These are phyloP conservation scores for Danio choprae DNA, from an alignment of 2,797 vertebrate genomes.

Conservation along the genomic window DNA sequence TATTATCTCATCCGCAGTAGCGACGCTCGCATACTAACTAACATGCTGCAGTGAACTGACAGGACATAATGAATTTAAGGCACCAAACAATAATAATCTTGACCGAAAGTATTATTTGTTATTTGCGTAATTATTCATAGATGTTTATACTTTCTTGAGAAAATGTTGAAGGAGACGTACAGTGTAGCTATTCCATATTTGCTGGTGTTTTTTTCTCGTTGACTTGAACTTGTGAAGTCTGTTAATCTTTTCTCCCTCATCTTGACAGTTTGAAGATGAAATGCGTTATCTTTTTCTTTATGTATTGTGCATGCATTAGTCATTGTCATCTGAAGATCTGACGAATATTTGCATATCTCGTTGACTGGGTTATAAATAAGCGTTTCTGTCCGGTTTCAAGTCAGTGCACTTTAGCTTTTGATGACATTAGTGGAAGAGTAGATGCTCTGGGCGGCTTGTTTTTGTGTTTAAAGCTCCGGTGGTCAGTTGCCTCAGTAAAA, in stretches of 20 bases:
- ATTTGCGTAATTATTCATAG: neutral
- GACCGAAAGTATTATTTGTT: neutral
- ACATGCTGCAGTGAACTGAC: constrained; percentile 34
- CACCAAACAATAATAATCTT: neutral
- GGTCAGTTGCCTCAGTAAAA: constrained; percentile 61
- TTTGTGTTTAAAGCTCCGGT: constrained; percentile 51
- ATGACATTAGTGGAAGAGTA: constrained; percentile 12
- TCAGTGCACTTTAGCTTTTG: constrained; percentile 12
- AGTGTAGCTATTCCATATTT: neutral
- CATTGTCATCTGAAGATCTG: neutral
- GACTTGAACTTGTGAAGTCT: neutral
- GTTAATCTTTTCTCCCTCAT: neutral
- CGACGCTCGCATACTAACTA: constrained; percentile 29
- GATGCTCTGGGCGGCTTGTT: constrained; percentile 41
- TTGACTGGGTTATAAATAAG: neutral
- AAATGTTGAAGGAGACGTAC: neutral
- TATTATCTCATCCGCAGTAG: constrained; percentile 21
- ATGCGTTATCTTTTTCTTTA: neutral
- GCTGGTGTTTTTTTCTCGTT: neutral
- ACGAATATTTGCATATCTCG: neutral
- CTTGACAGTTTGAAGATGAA: neutral
- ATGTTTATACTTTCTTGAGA: neutral
- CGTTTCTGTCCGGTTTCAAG: neutral
- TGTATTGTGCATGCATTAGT: neutral
- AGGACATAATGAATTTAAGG: neutral